Evolutionary conservation across 1,140 invertebrate genomes (phyloP).

Genomic region (Heliothis virescens): DNA sequence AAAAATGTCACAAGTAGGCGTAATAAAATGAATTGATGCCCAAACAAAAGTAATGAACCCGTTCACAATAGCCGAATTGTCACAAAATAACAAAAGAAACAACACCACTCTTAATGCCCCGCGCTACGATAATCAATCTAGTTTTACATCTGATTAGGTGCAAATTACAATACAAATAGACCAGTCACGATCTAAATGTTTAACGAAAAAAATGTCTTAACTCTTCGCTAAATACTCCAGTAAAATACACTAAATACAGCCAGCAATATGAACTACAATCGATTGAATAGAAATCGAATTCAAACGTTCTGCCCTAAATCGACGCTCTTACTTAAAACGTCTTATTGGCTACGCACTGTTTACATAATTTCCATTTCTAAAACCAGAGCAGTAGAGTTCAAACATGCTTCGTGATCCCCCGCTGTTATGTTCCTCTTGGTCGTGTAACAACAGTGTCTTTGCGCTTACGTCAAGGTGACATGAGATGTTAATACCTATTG

Average conservation of each 20-base stretch:
- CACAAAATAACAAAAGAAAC: constrained; percentile 70
- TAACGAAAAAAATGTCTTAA: constrained; percentile 41
- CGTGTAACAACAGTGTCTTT: constrained; percentile 72
- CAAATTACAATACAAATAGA: constrained; percentile 85
- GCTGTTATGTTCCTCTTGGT: constrained; percentile 56
- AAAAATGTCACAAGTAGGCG: constrained; percentile 42
- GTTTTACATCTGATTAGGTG: constrained; percentile 83
- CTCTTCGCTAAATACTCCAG: not conserved
- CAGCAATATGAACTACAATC: constrained; percentile 4
- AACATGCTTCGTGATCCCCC: constrained; percentile 40
- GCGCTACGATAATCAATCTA: constrained; percentile 81
- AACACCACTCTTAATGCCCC: constrained; percentile 62
- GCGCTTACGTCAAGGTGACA: constrained; percentile 84
- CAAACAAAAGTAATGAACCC: constrained; percentile 56
- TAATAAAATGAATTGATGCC: constrained; percentile 37
- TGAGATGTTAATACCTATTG: constrained; percentile 82
- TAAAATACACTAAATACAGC: not conserved
- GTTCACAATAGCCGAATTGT: constrained; percentile 70
- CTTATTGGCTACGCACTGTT: constrained; percentile 39
- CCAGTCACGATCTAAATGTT: constrained; percentile 72
- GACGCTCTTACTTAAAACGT: constrained; percentile 44
- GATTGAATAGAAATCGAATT: constrained; percentile 21
- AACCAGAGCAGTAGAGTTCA: constrained; percentile 55
- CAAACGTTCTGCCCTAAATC: constrained; percentile 34
- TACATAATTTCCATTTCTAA: constrained; percentile 63